Conservation (phyloP, 2,113 vertebrate species). For the Cheirogaleus medius region DNA sequence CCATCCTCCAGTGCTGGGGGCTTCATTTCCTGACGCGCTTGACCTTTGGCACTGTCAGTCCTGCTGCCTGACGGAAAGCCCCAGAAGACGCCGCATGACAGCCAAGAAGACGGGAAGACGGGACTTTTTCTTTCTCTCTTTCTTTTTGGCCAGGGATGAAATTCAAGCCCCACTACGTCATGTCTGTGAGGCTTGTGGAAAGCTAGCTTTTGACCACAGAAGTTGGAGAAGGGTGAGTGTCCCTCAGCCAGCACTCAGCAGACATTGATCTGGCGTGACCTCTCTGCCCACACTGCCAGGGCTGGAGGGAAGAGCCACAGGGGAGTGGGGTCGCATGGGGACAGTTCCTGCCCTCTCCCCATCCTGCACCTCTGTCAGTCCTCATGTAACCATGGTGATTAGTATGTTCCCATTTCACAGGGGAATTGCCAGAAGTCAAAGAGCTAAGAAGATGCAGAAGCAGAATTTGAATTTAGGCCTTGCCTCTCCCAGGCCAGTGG, state of each 20-base stretch:
- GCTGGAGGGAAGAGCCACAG: background rate
- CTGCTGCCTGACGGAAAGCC: background rate
- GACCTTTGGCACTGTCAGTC: background rate
- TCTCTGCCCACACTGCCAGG: background rate
- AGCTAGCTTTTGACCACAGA: constrained; percentile 36
- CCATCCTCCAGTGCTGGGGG: background rate
- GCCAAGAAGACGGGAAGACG: background rate
- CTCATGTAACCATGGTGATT: background rate
- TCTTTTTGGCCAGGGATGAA: background rate
- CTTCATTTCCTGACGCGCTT: constrained; percentile 14
- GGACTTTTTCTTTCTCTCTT: no score
- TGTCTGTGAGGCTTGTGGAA: constrained; percentile 31
- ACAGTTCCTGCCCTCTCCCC: background rate
- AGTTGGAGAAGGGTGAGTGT: background rate
- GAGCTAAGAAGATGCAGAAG: background rate
- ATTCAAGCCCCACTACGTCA: background rate
- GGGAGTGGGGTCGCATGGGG: background rate
- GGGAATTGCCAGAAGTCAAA: background rate
- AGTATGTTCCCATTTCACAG: background rate
- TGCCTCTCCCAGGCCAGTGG: background rate
- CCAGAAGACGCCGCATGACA: background rate
- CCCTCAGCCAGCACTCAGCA: background rate
- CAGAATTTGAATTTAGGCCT: background rate
- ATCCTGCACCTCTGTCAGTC: background rate
- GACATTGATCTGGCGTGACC: background rate